Percentiles rank a stretch among this genome's conserved stretches.
These are phyloP conservation scores for Dallia pectoralis DNA, from an alignment of 2,797 vertebrate species.

Conservation along the genomic window DNA sequence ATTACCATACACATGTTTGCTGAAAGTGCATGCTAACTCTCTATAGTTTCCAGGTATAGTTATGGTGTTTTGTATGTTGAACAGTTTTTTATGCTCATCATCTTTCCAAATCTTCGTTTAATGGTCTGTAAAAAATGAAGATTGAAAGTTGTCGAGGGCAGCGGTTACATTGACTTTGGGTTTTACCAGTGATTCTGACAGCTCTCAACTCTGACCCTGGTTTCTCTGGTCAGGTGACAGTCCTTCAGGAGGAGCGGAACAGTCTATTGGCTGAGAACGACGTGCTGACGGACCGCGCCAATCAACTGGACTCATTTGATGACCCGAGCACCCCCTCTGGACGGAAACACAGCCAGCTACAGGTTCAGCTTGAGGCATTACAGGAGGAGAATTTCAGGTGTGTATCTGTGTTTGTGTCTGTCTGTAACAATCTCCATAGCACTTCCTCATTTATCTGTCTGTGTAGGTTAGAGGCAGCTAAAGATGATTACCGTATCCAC, in stretches of 20 bases:
- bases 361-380: constrained; percentile 87
- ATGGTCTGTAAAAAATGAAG: constrained; percentile 6
- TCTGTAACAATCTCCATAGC: background rate
- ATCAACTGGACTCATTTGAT: constrained; percentile 90
- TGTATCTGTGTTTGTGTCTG: background rate
- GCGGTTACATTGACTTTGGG: background rate
- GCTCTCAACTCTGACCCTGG: background rate
- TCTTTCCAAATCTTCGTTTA: background rate
- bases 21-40: constrained; percentile 35
- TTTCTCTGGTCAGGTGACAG: constrained; percentile 79
- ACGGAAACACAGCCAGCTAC: constrained; percentile 88
- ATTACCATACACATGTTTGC: constrained; percentile 50
- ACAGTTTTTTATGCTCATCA: constrained; percentile 27
- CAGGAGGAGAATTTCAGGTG: constrained; percentile 98
- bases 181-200: no score
- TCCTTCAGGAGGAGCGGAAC: constrained; percentile 92
- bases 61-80: constrained; percentile 44
- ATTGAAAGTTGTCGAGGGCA: no score
- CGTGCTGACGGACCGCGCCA: constrained; percentile 88
- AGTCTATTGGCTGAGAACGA: constrained; percentile 94
- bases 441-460: background rate
- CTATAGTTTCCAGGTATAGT: constrained; percentile 45
- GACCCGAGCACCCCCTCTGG: constrained; percentile 87
- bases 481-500: constrained; percentile 97
- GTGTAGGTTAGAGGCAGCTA: constrained; percentile 91